phyloP scores from a whole-genome alignment of 2,113 vertebrate genomes.

The Chloroceryle aenea region DNA sequence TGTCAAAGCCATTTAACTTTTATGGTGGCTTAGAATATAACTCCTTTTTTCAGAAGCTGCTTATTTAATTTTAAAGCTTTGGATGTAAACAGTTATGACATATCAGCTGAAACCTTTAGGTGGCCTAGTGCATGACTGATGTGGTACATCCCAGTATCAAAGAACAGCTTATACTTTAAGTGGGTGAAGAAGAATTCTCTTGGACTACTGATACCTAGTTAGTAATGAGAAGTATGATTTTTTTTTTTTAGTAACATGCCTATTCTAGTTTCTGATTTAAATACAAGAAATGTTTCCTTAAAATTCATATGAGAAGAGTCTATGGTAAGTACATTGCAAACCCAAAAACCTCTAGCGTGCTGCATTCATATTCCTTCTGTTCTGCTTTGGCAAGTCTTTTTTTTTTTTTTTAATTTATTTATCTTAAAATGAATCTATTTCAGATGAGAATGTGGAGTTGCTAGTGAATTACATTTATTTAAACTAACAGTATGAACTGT shows the following conservation, averaged over 20 bases:
- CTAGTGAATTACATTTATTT: constrained; percentile 10
- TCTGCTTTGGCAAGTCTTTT: background rate
- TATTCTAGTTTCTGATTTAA: background rate
- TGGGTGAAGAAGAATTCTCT: background rate
- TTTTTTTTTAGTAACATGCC: background rate
- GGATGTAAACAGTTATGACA: background rate
- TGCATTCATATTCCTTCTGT: background rate
- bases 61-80: background rate
- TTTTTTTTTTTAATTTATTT: background rate
- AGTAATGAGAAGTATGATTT: background rate
- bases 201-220: background rate
- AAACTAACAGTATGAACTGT: background rate
- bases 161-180: background rate
- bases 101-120: background rate
- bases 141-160: background rate
- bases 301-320: background rate
- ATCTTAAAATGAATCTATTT: background rate
- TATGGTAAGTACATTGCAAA: background rate
- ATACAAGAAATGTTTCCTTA: background rate
- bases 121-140: background rate
- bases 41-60: background rate
- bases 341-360: background rate
- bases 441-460: background rate
- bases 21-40: background rate
- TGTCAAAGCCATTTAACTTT: background rate